These are phyloP conservation scores for Rotaria magnacalcarata DNA, from an alignment of 2,888 invertebrate genomes.

Conservation along the genomic window DNA sequence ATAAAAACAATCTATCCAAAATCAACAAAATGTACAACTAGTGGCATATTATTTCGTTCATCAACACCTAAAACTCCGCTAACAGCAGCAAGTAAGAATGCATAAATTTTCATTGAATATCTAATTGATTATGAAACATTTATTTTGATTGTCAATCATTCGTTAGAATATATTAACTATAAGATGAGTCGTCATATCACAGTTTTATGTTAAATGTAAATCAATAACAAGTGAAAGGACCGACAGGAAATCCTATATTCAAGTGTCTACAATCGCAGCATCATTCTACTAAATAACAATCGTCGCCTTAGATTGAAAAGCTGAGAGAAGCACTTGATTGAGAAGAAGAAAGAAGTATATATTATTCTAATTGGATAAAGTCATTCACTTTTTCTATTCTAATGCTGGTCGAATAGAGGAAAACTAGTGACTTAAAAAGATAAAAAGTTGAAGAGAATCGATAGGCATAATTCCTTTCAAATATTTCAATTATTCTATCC, in stretches of 20 bases:
- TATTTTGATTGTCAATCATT: background rate
- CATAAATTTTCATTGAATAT: constrained; percentile 23
- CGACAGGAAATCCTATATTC: constrained; percentile 27
- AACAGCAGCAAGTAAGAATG: constrained; percentile 6
- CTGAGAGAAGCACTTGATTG: constrained; percentile 33
- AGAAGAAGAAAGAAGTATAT: background rate
- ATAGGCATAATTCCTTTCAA: too few relatives aligned
- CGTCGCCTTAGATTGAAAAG: background rate
- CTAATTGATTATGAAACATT: constrained; percentile 38
- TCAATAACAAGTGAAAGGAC: background rate
- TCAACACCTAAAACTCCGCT: constrained; percentile 11
- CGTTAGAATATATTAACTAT: constrained; percentile 32
- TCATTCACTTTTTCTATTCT: background rate
- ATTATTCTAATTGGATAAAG: background rate
- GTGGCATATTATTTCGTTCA: constrained; percentile 24
- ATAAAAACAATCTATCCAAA: background rate
- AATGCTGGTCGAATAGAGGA: too few relatives aligned
- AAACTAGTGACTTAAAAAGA: too few relatives aligned
- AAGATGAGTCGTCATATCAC: constrained; percentile 29
- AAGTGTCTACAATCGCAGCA: background rate
- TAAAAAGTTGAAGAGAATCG: too few relatives aligned
- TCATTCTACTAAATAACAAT: constrained; percentile 2
- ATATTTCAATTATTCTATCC: too few relatives aligned
- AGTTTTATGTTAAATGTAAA: constrained; percentile 33
- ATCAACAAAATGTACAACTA: background rate